These are phyloP conservation scores for Proterorhinus semilunaris DNA, from an alignment of 2,113 vertebrate species.

Conservation along the genomic window DNA sequence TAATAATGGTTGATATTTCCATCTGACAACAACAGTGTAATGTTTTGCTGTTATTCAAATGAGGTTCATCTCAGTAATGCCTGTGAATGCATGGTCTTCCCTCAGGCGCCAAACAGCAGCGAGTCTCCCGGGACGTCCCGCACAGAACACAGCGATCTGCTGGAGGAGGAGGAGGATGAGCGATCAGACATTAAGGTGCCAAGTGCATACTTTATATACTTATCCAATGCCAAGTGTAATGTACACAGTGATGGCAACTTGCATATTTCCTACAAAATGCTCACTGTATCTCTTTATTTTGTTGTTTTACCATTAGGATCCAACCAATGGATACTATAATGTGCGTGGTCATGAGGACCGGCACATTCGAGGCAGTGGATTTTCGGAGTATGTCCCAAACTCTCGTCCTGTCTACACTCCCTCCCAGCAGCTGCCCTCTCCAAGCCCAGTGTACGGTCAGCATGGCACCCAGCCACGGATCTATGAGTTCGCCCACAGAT, in stretches of 20 bases:
- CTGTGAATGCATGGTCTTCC: slow-evolving; percentile 51
- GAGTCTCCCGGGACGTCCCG: slow-evolving; percentile 84
- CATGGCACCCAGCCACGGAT: slow-evolving; percentile 74
- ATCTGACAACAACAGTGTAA: slow-evolving; percentile 12
- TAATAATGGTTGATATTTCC: not conserved
- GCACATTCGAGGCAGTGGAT: slow-evolving; percentile 73
- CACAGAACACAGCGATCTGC: slow-evolving; percentile 83
- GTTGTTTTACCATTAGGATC: slow-evolving; percentile 74
- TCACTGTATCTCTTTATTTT: not conserved
- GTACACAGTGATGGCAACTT: not conserved
- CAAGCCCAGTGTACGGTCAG: slow-evolving; percentile 75
- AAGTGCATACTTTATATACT: slow-evolving; percentile 19
- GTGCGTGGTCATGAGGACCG: slow-evolving; percentile 85
- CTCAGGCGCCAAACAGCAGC: slow-evolving; percentile 83
- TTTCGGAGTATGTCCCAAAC: slow-evolving; percentile 80
- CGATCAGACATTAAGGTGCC: slow-evolving; percentile 83
- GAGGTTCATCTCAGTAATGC: slow-evolving; percentile 49
- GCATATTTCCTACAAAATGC: not conserved
- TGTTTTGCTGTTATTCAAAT: slow-evolving; percentile 36
- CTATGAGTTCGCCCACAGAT: slow-evolving; percentile 82
- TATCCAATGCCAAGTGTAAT: slow-evolving; percentile 10
- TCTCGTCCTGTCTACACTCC: slow-evolving; percentile 79
- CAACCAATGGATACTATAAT: slow-evolving; percentile 91
- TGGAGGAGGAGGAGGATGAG: slow-evolving; percentile 84
- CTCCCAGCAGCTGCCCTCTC: slow-evolving; percentile 75